Conservation (phyloP, 2,113 vertebrate genomes). For the Microcebus tavaratra region DNA sequence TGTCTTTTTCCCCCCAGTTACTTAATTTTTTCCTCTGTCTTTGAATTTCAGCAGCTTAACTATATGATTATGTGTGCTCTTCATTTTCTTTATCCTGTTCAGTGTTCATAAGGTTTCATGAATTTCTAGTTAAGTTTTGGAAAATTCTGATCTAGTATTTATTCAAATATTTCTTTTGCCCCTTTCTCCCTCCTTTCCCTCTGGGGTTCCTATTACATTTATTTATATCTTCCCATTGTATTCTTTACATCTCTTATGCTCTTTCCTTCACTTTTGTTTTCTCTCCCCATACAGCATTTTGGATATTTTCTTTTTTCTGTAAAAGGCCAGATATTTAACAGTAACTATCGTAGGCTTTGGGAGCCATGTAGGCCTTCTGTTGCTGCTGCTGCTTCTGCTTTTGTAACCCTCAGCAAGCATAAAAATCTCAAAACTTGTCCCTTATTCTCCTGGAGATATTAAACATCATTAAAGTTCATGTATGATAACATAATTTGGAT, state of each 20-base stretch:
- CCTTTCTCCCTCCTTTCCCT: background rate
- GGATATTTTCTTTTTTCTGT: background rate
- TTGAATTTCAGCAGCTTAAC: background rate
- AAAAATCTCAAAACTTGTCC: background rate
- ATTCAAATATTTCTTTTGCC: background rate
- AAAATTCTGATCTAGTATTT: background rate
- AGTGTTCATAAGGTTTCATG: background rate
- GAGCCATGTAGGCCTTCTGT: background rate
- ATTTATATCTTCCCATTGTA: background rate
- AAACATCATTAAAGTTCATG: background rate
- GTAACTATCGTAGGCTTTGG: background rate
- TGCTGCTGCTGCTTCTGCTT: background rate
- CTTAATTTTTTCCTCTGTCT: background rate
- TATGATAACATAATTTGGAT: background rate
- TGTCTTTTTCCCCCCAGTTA: background rate
- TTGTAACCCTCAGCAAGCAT: background rate
- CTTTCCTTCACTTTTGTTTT: background rate
- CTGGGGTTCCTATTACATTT: background rate
- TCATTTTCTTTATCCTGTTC: background rate
- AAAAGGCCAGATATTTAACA: background rate
- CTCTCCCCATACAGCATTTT: background rate
- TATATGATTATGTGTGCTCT: fast-evolving
- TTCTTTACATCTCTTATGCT: background rate
- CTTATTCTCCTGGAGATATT: background rate
- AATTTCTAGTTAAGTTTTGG: background rate